A percentile compares a stretch with the other conserved stretches of the same genome.
Evolutionary conservation across 1,140 invertebrate genomes (phyloP).

Genomic region (Drosophila subobscura): DNA sequence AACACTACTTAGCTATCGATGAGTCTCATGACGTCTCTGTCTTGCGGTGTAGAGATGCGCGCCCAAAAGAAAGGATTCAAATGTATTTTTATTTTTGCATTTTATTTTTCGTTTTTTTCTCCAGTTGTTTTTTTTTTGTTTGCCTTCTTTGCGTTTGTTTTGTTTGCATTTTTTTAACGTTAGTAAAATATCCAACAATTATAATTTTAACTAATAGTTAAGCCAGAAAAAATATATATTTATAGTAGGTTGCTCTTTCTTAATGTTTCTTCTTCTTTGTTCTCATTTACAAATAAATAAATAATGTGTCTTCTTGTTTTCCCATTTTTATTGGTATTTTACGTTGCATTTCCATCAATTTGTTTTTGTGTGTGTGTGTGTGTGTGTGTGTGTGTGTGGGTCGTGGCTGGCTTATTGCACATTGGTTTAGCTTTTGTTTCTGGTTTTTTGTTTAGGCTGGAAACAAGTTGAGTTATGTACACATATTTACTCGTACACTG

Average conservation of each 20-base stretch:
- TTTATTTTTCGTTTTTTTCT: conserved; percentile 60
- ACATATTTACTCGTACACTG: conserved; percentile 52
- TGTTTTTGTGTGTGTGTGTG: conserved; percentile 17
- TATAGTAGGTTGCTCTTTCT: conserved; percentile 50
- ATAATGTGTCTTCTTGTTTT: conserved; percentile 61
- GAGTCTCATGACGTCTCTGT: no score
- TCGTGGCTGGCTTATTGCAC: conserved; percentile 31
- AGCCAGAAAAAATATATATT: conserved; percentile 72
- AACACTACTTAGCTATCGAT: no score
- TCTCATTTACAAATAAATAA: conserved; percentile 73
- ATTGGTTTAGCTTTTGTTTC: background rate
- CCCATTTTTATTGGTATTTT: conserved; percentile 16
- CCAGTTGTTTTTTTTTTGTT: conserved; percentile 45
- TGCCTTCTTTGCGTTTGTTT: conserved; percentile 38
- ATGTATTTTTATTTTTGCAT: conserved; percentile 44
- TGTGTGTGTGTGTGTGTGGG: conserved; percentile 15
- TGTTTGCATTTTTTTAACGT: conserved; percentile 64
- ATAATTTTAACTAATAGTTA: conserved; percentile 79
- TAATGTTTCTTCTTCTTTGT: conserved; percentile 34
- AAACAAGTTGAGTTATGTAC: conserved; percentile 60
- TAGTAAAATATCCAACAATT: conserved; percentile 81
- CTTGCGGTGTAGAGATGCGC: background rate
- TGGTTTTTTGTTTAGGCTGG: background rate
- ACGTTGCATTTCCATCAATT: conserved; percentile 13
- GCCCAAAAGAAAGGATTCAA: background rate